Evolutionary conservation across 2,888 invertebrate species (phyloP).

Genomic region (Xanthia icteritia): DNA sequence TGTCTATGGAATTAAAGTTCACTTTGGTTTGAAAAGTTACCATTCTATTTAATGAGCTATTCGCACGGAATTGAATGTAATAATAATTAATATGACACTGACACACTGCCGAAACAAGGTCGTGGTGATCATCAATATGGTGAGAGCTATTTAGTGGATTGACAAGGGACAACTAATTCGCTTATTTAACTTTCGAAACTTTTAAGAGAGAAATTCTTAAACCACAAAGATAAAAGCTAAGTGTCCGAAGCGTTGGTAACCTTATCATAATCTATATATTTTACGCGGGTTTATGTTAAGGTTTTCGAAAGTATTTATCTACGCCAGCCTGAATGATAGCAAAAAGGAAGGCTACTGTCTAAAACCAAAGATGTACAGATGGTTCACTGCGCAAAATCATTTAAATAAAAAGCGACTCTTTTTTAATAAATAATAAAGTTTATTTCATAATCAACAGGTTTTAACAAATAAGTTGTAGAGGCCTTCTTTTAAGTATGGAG

Average conservation of each 20-base stretch:
- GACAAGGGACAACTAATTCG: neutral
- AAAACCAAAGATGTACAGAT: neutral
- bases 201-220: neutral
- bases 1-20: neutral
- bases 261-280: neutral
- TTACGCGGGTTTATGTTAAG: neutral
- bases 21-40: neutral
- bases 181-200: neutral
- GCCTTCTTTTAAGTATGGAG: too few relatives aligned
- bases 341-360: neutral
- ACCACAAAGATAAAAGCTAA: neutral
- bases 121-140: slow-evolving; percentile 3
- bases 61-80: slow-evolving; percentile 9
- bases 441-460: too few relatives aligned
- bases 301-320: neutral
- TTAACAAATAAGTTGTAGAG: too few relatives aligned
- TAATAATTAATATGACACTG: slow-evolving; percentile 41
- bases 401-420: too few relatives aligned
- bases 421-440: too few relatives aligned
- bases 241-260: neutral
- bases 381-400: too few relatives aligned
- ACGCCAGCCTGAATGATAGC: neutral
- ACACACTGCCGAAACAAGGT: slow-evolving; percentile 9
- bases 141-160: neutral
- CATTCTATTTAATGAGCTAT: slow-evolving; percentile 13